These are phyloP conservation scores for Cantharis nigra DNA, from an alignment of 2,888 invertebrate genomes.

Conservation along the genomic window DNA sequence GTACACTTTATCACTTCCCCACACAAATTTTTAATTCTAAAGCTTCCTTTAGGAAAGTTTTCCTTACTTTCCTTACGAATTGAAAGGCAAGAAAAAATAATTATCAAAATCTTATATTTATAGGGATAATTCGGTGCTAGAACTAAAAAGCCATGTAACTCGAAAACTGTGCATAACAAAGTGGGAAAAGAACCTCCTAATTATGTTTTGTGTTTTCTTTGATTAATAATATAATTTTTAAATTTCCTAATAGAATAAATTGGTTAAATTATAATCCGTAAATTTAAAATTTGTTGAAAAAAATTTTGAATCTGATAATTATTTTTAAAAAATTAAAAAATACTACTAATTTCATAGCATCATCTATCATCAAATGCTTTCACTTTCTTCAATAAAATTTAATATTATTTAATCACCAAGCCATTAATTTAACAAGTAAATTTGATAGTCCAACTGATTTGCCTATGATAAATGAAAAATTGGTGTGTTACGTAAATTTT, in stretches of 20 bases:
- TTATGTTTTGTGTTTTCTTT: too few relatives aligned
- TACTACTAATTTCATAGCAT: neutral
- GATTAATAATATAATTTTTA: too few relatives aligned
- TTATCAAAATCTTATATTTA: too few relatives aligned
- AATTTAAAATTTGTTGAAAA: neutral
- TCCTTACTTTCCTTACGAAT: too few relatives aligned
- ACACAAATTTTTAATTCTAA: too few relatives aligned
- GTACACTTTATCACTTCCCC: too few relatives aligned
- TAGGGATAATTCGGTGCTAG: too few relatives aligned
- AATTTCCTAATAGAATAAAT: neutral
- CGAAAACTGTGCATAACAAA: too few relatives aligned
- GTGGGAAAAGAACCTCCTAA: too few relatives aligned
- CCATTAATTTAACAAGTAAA: neutral
- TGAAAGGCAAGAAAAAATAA: too few relatives aligned
- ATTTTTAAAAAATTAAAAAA: neutral
- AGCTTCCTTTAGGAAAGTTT: too few relatives aligned
- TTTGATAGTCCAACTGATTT: neutral
- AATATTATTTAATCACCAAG: neutral
- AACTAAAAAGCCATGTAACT: too few relatives aligned
- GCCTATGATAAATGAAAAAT: neutral
- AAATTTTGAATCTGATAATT: neutral
- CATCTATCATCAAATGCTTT: neutral
- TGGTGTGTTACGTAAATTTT: neutral
- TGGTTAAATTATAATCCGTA: neutral
- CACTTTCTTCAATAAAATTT: neutral